These are phyloP conservation scores for Agapostemon virescens DNA, from an alignment of 2,888 invertebrate species.

Conservation along the genomic window DNA sequence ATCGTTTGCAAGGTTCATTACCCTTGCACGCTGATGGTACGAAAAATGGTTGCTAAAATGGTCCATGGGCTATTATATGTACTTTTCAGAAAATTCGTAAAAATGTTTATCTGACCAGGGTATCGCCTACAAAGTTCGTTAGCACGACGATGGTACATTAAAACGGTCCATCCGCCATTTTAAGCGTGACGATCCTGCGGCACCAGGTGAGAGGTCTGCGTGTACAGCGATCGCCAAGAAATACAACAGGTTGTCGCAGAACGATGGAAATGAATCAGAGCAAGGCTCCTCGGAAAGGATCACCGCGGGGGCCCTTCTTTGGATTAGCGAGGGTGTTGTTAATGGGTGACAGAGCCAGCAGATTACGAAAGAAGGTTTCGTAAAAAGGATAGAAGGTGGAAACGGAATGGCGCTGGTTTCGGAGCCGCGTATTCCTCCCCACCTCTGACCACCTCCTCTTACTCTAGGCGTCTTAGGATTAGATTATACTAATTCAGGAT, in stretches of 20 bases:
- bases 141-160: too few species aligned
- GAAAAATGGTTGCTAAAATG: too few species aligned
- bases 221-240: background rate
- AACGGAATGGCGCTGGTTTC: conserved; percentile 11
- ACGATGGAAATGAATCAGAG: conserved; percentile 6
- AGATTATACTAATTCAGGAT: conserved; percentile 45
- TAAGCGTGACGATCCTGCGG: background rate
- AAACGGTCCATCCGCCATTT: too few species aligned
- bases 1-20: too few species aligned
- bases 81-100: too few species aligned
- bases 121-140: background rate
- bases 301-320: background rate
- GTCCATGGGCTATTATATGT: too few species aligned
- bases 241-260: conserved; percentile 21
- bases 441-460: background rate
- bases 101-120: too few species aligned
- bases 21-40: too few species aligned
- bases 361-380: conserved; percentile 43
- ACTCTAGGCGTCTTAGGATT: conserved; percentile 54
- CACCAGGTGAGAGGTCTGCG: background rate
- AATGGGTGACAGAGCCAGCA: conserved; percentile 7
- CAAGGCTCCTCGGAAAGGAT: background rate
- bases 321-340: conserved; percentile 35
- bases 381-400: conserved; percentile 43
- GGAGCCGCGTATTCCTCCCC: background rate